These are phyloP conservation scores for Drosophila pruinosa DNA, from an alignment of 1,140 invertebrate genomes.

Conservation along the genomic window DNA sequence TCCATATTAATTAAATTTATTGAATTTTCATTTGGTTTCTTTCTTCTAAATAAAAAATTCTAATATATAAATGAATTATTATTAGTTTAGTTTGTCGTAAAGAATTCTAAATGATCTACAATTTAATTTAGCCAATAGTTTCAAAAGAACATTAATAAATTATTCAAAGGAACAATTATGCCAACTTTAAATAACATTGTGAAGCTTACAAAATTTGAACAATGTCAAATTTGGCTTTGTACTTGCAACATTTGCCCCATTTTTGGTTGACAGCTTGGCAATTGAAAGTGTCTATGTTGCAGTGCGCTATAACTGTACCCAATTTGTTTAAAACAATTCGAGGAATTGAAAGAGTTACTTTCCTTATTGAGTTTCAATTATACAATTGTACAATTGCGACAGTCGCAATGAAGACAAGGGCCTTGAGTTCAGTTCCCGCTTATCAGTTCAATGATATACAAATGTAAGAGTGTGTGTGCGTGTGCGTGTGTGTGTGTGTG, in stretches of 20 bases:
- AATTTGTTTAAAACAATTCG: slow-evolving; percentile 22
- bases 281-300: background rate
- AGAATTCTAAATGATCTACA: no score
- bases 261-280: background rate
- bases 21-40: no score
- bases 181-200: no score
- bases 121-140: no score
- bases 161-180: no score
- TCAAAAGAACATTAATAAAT: no score
- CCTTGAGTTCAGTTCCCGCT: slow-evolving; percentile 64
- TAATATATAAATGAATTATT: no score
- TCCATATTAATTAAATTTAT: no score
- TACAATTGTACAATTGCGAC: slow-evolving; percentile 26
- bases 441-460: slow-evolving; percentile 72
- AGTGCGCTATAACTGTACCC: slow-evolving; percentile 2
- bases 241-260: background rate
- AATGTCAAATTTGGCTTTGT: no score
- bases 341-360: slow-evolving; percentile 2
- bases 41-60: no score
- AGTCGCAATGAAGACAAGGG: slow-evolving; percentile 26
- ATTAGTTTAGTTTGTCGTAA: no score
- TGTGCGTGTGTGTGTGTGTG: background rate
- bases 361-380: slow-evolving; percentile 30
- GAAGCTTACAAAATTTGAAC: background rate
- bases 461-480: background rate